These are phyloP conservation scores for Dilophus febrilis DNA, from an alignment of 2,888 invertebrate species.

Conservation along the genomic window DNA sequence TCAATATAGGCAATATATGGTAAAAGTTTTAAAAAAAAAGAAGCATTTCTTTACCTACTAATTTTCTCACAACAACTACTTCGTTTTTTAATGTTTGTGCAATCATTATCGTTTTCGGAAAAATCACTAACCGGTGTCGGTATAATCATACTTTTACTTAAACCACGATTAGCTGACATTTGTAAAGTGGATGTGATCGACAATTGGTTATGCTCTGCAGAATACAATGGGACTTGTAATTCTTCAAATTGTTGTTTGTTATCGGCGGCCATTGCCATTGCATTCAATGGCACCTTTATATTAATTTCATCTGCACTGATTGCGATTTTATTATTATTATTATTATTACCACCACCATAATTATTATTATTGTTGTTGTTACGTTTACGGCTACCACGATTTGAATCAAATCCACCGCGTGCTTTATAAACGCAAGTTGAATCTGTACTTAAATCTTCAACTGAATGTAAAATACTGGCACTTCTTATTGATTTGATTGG, in stretches of 20 bases:
- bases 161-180: conserved; percentile 23
- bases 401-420: conserved; percentile 24
- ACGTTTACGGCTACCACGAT: conserved; percentile 27
- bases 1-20: not conserved
- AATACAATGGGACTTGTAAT: no score
- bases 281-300: conserved; percentile 22
- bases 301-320: conserved; percentile 28
- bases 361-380: no score
- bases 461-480: conserved; percentile 53
- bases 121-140: conserved; percentile 29
- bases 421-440: conserved; percentile 56
- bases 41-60: conserved; percentile 15
- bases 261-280: not conserved
- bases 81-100: conserved; percentile 15
- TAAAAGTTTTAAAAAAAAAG: not conserved
- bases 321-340: conserved; percentile 17
- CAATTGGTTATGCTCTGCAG: not conserved
- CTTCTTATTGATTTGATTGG: conserved; percentile 48
- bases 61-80: conserved; percentile 24
- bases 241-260: no score
- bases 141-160: conserved; percentile 31
- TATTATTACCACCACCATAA: no score
- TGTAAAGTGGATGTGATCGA: not conserved
- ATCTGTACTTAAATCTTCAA: conserved; percentile 57
- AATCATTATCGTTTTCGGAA: conserved; percentile 17